Base-by-base conservation (phyloP, 2,888 invertebrate genomes). In the Mamestra brassicae region DNA sequence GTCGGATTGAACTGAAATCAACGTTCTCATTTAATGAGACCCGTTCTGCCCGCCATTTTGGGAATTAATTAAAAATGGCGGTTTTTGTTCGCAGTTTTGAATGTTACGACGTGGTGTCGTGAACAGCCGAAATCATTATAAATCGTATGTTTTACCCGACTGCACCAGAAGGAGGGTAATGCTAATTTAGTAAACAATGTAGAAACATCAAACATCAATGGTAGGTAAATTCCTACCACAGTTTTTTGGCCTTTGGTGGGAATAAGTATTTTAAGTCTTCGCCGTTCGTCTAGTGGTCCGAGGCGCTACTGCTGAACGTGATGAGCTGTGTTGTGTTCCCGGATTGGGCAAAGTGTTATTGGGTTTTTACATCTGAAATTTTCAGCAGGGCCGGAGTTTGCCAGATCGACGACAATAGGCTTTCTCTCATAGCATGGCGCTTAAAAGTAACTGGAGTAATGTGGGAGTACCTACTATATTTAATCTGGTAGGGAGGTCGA, bases 41-140 rank as follows among this genome's bases (percentile, higher is more conserved):
- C 67, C 65, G 80, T 84, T 78, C 75, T 73, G 78, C 65, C 80
- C 71, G 83, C 81, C 85, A 86, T 91, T 89, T 81, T 82, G 86
- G 54, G 80, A 88, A 89, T 89, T 90, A 89, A 90, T 92, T 92
- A 89, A 89, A 91, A 89, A 87, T 85, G 81, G 87, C 70, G 83
- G 85, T 86, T 86, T 85, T 81, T 81, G 80, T 84, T 76, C 78
- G 71, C 76, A 45, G 52, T 72, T 54, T 73, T 54, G 77, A 62
- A 67, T 69, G 58, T 65, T 42, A 10, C 3, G 13, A 15, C 34
- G 54, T 8, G 58, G 45, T n/a, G 54, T 55, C 3, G 50, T 58
- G 17, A 60, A 60, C 5, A 38, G 10, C 8, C 7, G 15, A 38
- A 38, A 17, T 52, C 17, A 52, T 52, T 52, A 52, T 17, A 52